Percentiles rank a stretch among this genome's conserved stretches.
phyloP scores from a whole-genome alignment of 2,888 invertebrate species.

The Hipparchia sbordonii region DNA sequence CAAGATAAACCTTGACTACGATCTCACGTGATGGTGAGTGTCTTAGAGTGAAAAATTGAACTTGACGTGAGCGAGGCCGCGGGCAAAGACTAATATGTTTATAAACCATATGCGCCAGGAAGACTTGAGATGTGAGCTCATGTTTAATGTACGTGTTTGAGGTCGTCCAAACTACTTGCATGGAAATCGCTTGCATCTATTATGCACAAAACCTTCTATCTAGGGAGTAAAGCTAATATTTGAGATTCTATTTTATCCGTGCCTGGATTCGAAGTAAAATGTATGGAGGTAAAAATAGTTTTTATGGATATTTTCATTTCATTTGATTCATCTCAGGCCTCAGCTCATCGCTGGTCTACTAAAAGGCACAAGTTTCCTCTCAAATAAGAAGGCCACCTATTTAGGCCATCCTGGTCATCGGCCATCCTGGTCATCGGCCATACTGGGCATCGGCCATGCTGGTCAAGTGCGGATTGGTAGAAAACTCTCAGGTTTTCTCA shows the following conservation, averaged over 20 bases:
- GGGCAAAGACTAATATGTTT: conserved; percentile 1
- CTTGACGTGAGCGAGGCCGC: too few species aligned
- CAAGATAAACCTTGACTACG: too few species aligned
- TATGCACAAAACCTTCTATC: conserved; percentile 14
- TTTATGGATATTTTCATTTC: too few species aligned
- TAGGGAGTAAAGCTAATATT: conserved; percentile 13
- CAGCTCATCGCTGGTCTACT: neutral
- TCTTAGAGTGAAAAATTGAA: too few species aligned
- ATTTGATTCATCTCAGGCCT: neutral
- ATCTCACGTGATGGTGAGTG: too few species aligned
- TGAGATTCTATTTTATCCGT: conserved; percentile 9
- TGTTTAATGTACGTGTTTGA: conserved; percentile 23
- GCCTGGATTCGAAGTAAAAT: neutral
- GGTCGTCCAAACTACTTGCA: conserved; percentile 23
- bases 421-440: too few species aligned
- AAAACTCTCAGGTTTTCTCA: too few species aligned
- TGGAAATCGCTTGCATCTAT: conserved; percentile 26
- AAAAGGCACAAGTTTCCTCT: too few species aligned
- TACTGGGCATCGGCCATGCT: too few species aligned
- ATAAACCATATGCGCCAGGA: conserved; percentile 11
- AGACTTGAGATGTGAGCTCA: conserved; percentile 23
- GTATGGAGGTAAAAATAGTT: neutral
- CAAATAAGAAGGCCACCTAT: too few species aligned
- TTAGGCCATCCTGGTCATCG: too few species aligned
- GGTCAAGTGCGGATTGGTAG: too few species aligned